Evolutionary conservation across 92 coral and sea anemone genomes (phyloP).

Genomic region (Isaurus tuberculatus): DNA sequence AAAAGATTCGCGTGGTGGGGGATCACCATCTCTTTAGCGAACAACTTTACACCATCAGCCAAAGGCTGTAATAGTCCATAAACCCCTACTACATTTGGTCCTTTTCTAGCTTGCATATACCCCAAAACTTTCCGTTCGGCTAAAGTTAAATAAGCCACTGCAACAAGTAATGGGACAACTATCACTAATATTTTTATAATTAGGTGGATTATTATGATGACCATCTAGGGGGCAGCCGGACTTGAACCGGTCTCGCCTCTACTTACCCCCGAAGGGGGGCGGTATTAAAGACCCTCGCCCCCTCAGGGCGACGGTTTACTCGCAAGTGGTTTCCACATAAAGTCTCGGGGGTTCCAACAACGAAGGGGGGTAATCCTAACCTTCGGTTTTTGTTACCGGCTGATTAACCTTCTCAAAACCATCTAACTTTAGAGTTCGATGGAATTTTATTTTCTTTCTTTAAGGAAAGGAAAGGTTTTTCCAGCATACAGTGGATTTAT

Average conservation of each 20-base stretch:
- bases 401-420: slow-evolving; percentile 69
- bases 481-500: slow-evolving; percentile 88
- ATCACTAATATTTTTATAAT: slow-evolving; percentile 76
- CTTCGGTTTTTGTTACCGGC: slow-evolving; percentile 88
- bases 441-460: neutral
- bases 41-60: slow-evolving; percentile 84
- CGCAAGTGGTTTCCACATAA: slow-evolving; percentile 82
- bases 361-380: slow-evolving; percentile 71
- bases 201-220: slow-evolving; percentile 75
- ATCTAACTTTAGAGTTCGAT: slow-evolving; percentile 16
- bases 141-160: slow-evolving; percentile 92
- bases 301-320: slow-evolving; percentile 14
- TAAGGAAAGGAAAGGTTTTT: slow-evolving; percentile 4
- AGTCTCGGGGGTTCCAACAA: slow-evolving; percentile 92
- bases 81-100: slow-evolving; percentile 89
- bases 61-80: slow-evolving; percentile 82
- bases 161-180: slow-evolving; percentile 79
- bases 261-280: slow-evolving; percentile 24
- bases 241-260: slow-evolving; percentile 62
- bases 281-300: slow-evolving; percentile 1
- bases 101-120: slow-evolving; percentile 85
- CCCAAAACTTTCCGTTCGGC: slow-evolving; percentile 85
- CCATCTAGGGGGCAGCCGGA: slow-evolving; percentile 68
- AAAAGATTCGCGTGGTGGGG: slow-evolving; percentile 77
- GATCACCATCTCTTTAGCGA: slow-evolving; percentile 76